Evolutionary conservation across 1,140 invertebrate genomes (phyloP).

Genomic region (Formica selysi): DNA sequence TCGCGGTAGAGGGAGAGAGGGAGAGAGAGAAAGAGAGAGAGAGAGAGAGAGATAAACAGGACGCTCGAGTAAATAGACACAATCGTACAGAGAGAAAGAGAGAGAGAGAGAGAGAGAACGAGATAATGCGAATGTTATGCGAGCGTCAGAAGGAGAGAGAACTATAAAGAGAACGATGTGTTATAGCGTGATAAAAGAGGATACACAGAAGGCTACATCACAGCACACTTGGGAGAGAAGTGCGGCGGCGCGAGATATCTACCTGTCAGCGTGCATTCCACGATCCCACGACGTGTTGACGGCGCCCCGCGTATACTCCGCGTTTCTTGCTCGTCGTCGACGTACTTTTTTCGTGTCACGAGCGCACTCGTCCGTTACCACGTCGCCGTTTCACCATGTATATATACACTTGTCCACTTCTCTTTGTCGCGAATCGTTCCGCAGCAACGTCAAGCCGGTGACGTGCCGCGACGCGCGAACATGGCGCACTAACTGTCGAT

Average conservation of each 20-base stretch:
- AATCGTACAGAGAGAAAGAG: conserved; percentile 18
- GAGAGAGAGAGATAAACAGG: conserved; percentile 5
- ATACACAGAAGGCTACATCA: neutral
- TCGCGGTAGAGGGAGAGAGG: neutral
- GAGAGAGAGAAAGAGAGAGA: conserved; percentile 6
- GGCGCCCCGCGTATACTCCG: neutral
- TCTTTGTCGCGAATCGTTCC: neutral
- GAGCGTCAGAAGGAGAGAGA: conserved; percentile 25
- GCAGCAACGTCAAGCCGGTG: conserved; percentile 59
- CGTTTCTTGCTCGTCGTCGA: conserved; percentile 17
- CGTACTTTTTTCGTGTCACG: conserved; percentile 13
- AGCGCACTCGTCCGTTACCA: neutral
- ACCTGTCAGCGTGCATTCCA: conserved; percentile 84
- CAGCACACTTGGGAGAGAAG: conserved; percentile 57
- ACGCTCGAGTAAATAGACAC: conserved; percentile 32
- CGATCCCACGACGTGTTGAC: conserved; percentile 73
- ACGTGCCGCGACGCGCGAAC: conserved; percentile 67
- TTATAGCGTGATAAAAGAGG: conserved; percentile 20
- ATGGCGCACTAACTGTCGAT: conserved; percentile 60
- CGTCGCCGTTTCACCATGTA: neutral
- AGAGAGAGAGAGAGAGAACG: neutral
- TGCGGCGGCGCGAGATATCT: conserved; percentile 78
- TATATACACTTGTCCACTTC: neutral
- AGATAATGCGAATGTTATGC: conserved; percentile 24
- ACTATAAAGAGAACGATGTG: neutral